A percentile compares a stretch with the other conserved stretches of the same genome.
phyloP scores from a whole-genome alignment of 1,140 invertebrate species.

The Zaprionus taronus region DNA sequence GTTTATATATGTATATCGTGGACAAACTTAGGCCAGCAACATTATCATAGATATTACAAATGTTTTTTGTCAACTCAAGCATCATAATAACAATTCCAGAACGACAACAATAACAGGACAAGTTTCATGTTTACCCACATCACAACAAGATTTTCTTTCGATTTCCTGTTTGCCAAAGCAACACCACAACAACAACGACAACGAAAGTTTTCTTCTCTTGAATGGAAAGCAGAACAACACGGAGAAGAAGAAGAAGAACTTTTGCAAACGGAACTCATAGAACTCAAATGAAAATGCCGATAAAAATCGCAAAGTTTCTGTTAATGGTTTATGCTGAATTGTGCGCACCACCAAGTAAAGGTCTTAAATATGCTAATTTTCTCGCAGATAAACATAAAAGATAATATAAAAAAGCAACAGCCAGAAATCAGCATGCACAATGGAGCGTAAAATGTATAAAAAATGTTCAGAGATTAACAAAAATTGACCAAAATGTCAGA shows the following conservation, averaged over 20 bases:
- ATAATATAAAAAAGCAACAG: constrained; percentile 29
- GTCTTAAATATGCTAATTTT: constrained; percentile 61
- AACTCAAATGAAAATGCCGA: constrained; percentile 40
- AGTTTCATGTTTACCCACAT: constrained; percentile 58
- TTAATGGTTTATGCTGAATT: constrained; percentile 29
- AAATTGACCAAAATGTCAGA: constrained; percentile 63
- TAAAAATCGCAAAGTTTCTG: constrained; percentile 47
- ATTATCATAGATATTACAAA: constrained; percentile 56
- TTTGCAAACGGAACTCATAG: constrained; percentile 31
- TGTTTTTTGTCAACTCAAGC: constrained; percentile 57
- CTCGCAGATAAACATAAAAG: constrained; percentile 34
- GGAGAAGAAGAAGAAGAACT: constrained; percentile 17
- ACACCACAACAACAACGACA: constrained; percentile 32
- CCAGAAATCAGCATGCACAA: constrained; percentile 50
- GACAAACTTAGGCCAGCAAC: constrained; percentile 21
- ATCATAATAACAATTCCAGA: constrained; percentile 57
- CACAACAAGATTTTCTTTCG: constrained; percentile 51
- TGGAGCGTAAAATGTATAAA: constrained; percentile 66
- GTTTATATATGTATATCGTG: neutral
- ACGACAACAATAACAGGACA: constrained; percentile 6
- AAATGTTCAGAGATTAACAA: constrained; percentile 56
- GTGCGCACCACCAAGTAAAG: constrained; percentile 12
- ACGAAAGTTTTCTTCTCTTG: constrained; percentile 49
- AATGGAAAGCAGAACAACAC: constrained; percentile 26
- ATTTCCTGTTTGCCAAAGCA: constrained; percentile 76